Base-by-base conservation (phyloP, 2,888 invertebrate species). In the Drosophila diplacantha region DNA sequence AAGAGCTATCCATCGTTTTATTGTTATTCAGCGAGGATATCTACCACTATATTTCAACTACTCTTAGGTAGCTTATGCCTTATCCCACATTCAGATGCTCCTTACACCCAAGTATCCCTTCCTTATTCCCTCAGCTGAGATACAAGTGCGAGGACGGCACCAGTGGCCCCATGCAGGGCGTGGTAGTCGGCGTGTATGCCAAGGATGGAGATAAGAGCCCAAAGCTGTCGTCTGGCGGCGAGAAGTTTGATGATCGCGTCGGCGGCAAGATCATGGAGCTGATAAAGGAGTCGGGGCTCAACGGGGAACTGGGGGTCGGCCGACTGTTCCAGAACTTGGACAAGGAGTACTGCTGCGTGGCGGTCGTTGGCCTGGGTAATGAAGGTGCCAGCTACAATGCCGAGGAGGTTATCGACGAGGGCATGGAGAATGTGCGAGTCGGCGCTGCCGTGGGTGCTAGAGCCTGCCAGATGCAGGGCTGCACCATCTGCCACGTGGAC, bases 311-410 rank as follows among this genome's bases (percentile, higher is more conserved):
- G 11, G 79, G 83, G 14, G 49, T 44, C 26, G 79, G 83, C 0
- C 35, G 61, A 6, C 11, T 79, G 5, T 83, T 55, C 12, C 62
- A 52, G 22, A 81, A 80, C 26, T 2, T 80, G n/a, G 76, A 81
- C 56, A 62, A 71, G n/a, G 83, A 80, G 32, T 73, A 34, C 39
- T 24, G 32, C 1, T 24, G 44, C 6, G 88, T 94, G 1, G 92
- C 92, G 7, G 90, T 93, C 1, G 92, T 93, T 50, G 92, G 92
- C 14, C 86, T 94, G n/a, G 93, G 93, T 2, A 88, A 88, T 60
- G 88, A 90, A 54, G 89, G 90, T 60, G 87, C 88, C 38, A 91
- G 90, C 34, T 90, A 90, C 75, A 91, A 92, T 84, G 90, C 91
- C 57, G 85, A 89, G 31, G 94, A 94, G 85, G 90, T 91, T 31